These are phyloP conservation scores for Ptilonorhynchus violaceus DNA, from an alignment of 2,113 vertebrate species.

Conservation along the genomic window DNA sequence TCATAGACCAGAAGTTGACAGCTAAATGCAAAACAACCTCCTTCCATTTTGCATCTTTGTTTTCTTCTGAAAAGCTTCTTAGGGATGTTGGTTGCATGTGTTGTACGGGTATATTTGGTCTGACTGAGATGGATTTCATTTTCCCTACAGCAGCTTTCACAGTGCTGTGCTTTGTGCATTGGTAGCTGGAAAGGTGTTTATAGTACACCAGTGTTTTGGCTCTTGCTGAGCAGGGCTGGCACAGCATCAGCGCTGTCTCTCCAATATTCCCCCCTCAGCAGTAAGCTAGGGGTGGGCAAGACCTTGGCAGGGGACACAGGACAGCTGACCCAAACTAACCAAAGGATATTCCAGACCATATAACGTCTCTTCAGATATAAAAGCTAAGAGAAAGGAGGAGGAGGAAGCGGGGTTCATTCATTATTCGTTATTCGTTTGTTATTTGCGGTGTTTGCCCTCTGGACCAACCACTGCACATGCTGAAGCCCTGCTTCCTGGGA, in stretches of 20 bases:
- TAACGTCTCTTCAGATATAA: background rate
- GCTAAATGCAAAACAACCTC: background rate
- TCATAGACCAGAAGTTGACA: background rate
- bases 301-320: background rate
- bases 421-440: background rate
- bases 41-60: background rate
- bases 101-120: background rate
- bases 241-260: background rate
- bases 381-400: background rate
- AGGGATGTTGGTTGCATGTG: rapidly evolving
- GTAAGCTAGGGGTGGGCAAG: background rate
- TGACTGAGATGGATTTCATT: background rate
- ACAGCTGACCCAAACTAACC: background rate
- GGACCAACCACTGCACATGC: background rate
- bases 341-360: background rate
- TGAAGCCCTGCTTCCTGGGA: background rate
- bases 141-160: background rate
- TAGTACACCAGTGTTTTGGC: background rate
- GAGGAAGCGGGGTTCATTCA: background rate
- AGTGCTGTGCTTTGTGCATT: background rate
- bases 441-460: background rate
- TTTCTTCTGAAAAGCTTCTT: background rate
- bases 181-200: background rate
- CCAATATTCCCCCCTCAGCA: background rate
- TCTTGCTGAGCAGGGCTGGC: background rate